These are phyloP conservation scores for Colletes collaris DNA, from an alignment of 2,888 invertebrate species.

Conservation along the genomic window DNA sequence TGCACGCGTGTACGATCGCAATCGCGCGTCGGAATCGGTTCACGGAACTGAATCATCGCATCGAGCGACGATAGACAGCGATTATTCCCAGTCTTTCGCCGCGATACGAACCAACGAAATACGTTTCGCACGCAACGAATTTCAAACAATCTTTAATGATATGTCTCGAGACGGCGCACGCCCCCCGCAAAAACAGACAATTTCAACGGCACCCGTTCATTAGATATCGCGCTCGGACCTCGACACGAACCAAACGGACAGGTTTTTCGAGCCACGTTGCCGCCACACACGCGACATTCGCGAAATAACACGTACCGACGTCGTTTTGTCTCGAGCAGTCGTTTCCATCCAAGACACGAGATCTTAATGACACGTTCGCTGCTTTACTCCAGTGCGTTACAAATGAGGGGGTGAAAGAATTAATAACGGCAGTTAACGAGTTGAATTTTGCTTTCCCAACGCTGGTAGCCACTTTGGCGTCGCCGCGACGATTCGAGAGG, in stretches of 20 bases:
- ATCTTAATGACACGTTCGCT: too few relatives aligned
- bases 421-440: too few relatives aligned
- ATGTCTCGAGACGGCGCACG: conserved; percentile 43
- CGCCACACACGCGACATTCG: conserved; percentile 29
- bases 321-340: background rate
- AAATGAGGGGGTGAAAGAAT: too few relatives aligned
- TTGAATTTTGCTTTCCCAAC: too few relatives aligned
- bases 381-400: too few relatives aligned
- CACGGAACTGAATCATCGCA: conserved; percentile 62
- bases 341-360: too few relatives aligned
- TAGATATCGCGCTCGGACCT: conserved; percentile 31
- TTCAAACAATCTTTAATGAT: conserved; percentile 67
- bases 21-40: conserved; percentile 48
- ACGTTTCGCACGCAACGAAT: conserved; percentile 63
- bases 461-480: too few relatives aligned
- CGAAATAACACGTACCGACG: conserved; percentile 19
- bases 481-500: background rate
- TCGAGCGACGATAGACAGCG: conserved; percentile 55
- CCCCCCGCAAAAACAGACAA: conserved; percentile 41
- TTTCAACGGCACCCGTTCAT: conserved; percentile 40
- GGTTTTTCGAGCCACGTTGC: conserved; percentile 1
- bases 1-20: conserved; percentile 48
- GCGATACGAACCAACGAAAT: conserved; percentile 36
- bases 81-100: conserved; percentile 44
- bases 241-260: conserved; percentile 38